Evolutionary conservation across 2,888 invertebrate species (phyloP), one percentile per base, ranked within the genome.

Genomic region (Cephus pygmeus): DNA sequence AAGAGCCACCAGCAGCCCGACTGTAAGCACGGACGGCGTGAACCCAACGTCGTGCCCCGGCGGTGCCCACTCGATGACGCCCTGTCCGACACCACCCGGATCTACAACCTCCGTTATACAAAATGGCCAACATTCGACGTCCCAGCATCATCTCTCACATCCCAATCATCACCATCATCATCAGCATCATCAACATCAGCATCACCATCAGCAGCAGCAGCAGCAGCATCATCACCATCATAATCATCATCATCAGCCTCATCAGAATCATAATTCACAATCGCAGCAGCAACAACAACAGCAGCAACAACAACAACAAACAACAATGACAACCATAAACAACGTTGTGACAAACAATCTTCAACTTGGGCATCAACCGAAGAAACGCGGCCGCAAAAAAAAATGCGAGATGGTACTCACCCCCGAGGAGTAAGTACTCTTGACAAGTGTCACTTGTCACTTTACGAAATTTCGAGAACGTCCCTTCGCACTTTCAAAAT

Each of bases 361-460:
- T 4, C 88, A 89, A 76, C 83, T 89, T 81, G 82, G 83, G 73
- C 91, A 91, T 79, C 91, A 91, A 84, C 96, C 96, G 80, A 97
- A 97, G 92, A 97, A 97, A 91, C 92, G 97, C 30, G 97, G 97
- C 34, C 93, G 97, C 78, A 97, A 97, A 94, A 97, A 97, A 93
- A 97, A 97, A 92, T 91, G 90, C 75, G 91, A 91, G 79, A 91
- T 91, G 88, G 90, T 91, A 71, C 91, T 92, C 71, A 92, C 92
- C 77, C 91, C 92, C 1, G 92, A 92, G 84, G 92, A 92, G 92
- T 92, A 85, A 90, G 91, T 69, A 56, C 9, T 56, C 23, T 23
- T 56, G 23, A 56, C 1, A 23, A 23, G 23, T 6, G 23, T 3
- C 9, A 30, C 4, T 33, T 30, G 31, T 31, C 12, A 11, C 15